phyloP scores from a whole-genome alignment of 2,113 vertebrate genomes.

The Oreochromis tanganicae region DNA sequence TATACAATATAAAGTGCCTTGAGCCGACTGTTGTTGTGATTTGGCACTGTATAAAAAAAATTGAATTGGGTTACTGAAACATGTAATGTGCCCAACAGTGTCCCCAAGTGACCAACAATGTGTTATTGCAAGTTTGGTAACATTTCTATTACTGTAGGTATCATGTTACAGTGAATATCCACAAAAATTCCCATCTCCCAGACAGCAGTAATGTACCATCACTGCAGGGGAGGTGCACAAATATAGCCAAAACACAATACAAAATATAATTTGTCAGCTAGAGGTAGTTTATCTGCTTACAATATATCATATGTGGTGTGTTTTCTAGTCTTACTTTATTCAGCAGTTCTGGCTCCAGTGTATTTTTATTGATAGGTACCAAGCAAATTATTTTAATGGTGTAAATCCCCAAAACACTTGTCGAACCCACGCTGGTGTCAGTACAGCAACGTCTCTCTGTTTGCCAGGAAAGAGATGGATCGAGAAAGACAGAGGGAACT shows the following conservation, averaged over 20 bases:
- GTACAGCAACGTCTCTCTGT: not conserved
- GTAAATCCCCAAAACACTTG: not conserved
- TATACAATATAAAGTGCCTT: not conserved
- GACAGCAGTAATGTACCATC: not conserved
- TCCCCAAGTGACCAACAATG: not conserved
- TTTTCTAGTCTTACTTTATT: slow-evolving; percentile 15
- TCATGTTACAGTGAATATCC: not conserved
- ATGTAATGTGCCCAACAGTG: not conserved
- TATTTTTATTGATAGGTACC: slow-evolving; percentile 19
- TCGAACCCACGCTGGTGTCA: not conserved
- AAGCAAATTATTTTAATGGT: not conserved
- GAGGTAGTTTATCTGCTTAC: not conserved
- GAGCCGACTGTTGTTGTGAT: not conserved
- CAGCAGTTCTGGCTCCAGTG: not conserved
- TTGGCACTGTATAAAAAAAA: not conserved
- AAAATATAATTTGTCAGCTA: not conserved
- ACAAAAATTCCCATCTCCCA: not conserved
- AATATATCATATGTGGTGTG: slow-evolving; percentile 7
- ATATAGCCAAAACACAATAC: not conserved
- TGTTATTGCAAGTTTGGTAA: not conserved
- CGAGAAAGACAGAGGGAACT: slow-evolving; percentile 12
- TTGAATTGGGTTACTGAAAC: not conserved
- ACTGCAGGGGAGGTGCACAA: not conserved
- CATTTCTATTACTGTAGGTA: not conserved
- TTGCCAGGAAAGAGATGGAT: slow-evolving; percentile 37